Conservation (phyloP, 2,113 vertebrate genomes). For the Lanius collurio region DNA sequence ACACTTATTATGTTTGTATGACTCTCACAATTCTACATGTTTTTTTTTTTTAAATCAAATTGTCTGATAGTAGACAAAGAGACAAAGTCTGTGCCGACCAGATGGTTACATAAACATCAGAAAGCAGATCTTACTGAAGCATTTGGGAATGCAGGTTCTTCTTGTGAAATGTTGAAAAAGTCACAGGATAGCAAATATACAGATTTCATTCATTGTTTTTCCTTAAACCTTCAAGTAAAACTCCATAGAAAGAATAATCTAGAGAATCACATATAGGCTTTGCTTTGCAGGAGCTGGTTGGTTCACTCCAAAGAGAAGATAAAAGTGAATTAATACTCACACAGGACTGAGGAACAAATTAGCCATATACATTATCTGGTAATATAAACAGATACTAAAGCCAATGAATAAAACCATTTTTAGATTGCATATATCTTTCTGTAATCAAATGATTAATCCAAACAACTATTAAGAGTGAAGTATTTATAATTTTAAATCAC, state of each 20-base stretch:
- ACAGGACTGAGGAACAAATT: background rate
- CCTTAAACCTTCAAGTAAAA: background rate
- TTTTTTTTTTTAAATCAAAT: background rate
- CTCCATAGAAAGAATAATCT: background rate
- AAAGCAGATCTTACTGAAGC: background rate
- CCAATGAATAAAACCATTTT: background rate
- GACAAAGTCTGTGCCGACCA: background rate
- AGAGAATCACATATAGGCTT: background rate
- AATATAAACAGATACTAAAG: background rate
- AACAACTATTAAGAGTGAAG: background rate
- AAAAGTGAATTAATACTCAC: background rate
- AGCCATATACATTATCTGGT: background rate
- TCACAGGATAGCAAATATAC: background rate
- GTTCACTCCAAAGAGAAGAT: background rate
- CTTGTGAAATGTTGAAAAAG: background rate
- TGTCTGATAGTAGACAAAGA: background rate
- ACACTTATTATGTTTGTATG: background rate
- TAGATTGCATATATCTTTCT: background rate
- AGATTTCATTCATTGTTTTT: background rate
- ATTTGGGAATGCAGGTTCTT: background rate
- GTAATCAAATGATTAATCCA: background rate
- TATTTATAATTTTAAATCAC: background rate
- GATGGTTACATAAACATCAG: background rate
- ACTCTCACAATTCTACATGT: background rate
- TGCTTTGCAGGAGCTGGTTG: background rate